Evolutionary conservation across 1,140 invertebrate species (phyloP), one percentile per base, ranked within the genome.

Genomic region (Gonatopus flavifemur): DNA sequence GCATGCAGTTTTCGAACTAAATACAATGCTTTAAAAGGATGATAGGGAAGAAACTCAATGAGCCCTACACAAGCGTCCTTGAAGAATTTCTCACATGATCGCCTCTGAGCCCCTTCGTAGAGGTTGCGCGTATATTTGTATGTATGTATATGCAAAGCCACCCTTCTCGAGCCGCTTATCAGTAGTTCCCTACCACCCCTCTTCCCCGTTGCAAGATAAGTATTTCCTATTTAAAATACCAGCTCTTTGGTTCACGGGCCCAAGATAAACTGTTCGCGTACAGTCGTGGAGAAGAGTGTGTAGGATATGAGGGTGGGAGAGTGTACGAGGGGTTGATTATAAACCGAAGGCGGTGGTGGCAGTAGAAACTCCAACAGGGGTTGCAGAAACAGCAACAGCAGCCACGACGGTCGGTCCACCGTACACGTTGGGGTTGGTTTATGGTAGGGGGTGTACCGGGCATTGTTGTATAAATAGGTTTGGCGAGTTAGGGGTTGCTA

Each of bases 401-500:
- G 53, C 57, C 47, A 57, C 60, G 60, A 62, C 64, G 60, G 68
- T n/a, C 64, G 71, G 70, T 74, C 67, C 69, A 70, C 63, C 58
- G 59, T 50, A 7, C 6, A 12, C 13, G 15, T 33, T 9, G 57
- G 62, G 70, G 66, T 65, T 71, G 74, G 76, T 76, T 76, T 72
- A 76, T 68, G 73, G 70, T n/a, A n/a, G 73, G 70, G 69, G 50
- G 54, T 77, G 72, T 74, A 69, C 67, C 54, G 59, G 53, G 70
- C 67, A 78, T 78, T 78, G 76, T 78, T 78, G 76, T 77, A 78
- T 78, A 78, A 78, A 78, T 78, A 78, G 74, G 74, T 78, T 78
- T 76, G 74, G 76, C 70, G 69, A 77, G 74, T 78, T 78, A 78
- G 76, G 76, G 76, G 74, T 77, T 75, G 73, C 62, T 68, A 68